Evolutionary conservation across 2,888 invertebrate genomes (phyloP).

Genomic region (Copidosoma aretas): DNA sequence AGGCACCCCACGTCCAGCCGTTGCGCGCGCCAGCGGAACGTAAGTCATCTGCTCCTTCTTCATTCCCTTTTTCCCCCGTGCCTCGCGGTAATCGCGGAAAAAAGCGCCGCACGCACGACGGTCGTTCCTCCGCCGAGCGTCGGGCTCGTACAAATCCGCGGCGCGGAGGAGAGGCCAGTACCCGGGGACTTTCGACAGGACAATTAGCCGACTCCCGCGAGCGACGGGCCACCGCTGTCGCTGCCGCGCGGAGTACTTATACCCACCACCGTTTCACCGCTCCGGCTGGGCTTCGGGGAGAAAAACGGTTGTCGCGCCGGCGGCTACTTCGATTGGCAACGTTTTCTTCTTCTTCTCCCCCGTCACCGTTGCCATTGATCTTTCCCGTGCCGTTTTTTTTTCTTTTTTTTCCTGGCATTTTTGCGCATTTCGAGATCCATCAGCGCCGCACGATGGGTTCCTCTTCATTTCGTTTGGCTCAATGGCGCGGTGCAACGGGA

Average conservation of each 20-base stretch:
- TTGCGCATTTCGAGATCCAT: neutral
- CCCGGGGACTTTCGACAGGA: conserved; percentile 24
- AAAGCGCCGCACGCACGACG: neutral
- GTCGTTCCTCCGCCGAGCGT: neutral
- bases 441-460: no score
- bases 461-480: no score
- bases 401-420: neutral
- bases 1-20: no score
- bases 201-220: conserved; percentile 25
- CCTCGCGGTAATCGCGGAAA: neutral
- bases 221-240: neutral
- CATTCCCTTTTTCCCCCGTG: neutral
- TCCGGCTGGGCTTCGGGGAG: conserved; percentile 8
- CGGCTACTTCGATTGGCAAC: neutral
- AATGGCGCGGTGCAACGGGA: no score
- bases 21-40: no score
- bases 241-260: no score
- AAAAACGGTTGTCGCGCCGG: conserved; percentile 22
- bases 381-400: neutral
- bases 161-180: no score
- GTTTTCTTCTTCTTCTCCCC: neutral
- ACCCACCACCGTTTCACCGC: no score
- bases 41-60: no score
- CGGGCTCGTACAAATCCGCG: no score
- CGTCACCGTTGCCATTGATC: neutral